Evolutionary conservation across 2,888 invertebrate genomes (phyloP).

Genomic region (Epinotia nisella): DNA sequence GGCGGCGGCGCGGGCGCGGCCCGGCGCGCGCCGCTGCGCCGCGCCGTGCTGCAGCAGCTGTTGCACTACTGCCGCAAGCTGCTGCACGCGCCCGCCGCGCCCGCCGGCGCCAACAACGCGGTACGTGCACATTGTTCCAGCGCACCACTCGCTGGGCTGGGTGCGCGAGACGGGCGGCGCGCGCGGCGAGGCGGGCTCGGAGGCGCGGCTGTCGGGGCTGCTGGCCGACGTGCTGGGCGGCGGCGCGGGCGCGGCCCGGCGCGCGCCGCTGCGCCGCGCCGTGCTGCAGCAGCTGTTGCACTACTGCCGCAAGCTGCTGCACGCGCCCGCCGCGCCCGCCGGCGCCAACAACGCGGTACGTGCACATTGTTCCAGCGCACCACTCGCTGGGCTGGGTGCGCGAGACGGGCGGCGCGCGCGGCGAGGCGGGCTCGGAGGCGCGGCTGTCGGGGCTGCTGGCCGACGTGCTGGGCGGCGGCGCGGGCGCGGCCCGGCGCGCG

Average conservation of each 20-base stretch:
- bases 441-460: slow-evolving; percentile 88
- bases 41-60: slow-evolving; percentile 88
- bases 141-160: slow-evolving; percentile 64
- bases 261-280: slow-evolving; percentile 87
- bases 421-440: slow-evolving; percentile 86
- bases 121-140: no score
- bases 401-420: slow-evolving; percentile 62
- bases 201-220: slow-evolving; percentile 85
- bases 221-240: slow-evolving; percentile 87
- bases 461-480: slow-evolving; percentile 86
- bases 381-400: slow-evolving; percentile 65
- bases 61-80: slow-evolving; percentile 89
- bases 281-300: slow-evolving; percentile 89
- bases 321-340: no score
- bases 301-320: no score
- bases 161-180: slow-evolving; percentile 62
- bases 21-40: slow-evolving; percentile 86
- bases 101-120: no score
- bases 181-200: slow-evolving; percentile 85
- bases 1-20: slow-evolving; percentile 85
- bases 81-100: no score
- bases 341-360: no score
- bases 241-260: slow-evolving; percentile 84
- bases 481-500: slow-evolving; percentile 81
- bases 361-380: slow-evolving; percentile 75